Evolutionary conservation across 2,888 invertebrate genomes (phyloP), one percentile per base, ranked within the genome.

Genomic region (Merodon equestris): DNA sequence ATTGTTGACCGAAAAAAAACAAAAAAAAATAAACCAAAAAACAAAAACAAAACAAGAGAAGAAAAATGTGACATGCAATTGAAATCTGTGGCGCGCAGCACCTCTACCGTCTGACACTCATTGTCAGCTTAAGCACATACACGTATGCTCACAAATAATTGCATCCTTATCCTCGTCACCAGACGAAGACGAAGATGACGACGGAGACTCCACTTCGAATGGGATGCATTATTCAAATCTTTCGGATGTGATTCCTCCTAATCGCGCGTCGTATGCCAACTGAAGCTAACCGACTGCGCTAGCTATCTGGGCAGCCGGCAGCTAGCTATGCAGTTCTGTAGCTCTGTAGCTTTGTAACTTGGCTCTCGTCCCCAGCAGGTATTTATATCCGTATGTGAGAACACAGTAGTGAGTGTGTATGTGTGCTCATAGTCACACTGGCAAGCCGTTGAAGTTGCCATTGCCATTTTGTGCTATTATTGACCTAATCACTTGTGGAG

Each of bases 401-500:
- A 27, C 18, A 40, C 57, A 58, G 61, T 48, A 63, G 66, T 9
- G 38, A 48, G 42, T 50, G 38, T 56, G 17, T 68, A 13, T 42
- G 44, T 7, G 53, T 66, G 14, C 19, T 14, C 60, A 67, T 67
- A 64, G 66, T 48, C 10, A n/a, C n/a, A n/a, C 40, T 40, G n/a
- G n/a, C 60, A 61, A 75, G 67, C 81, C 82, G 76, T 76, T 83
- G 81, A 76, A 83, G 72, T 73, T 83, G 83, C 83, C 84, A 83
- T 83, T 85, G 84, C 83, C 83, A 85, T 84, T 83, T 84, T 86
- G 85, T 86, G 84, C 84, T 86, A 87, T 87, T 87, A 86, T 87
- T 87, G 87, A 87, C 87, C 87, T 87, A 87, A 87, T 87, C 87
- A 87, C 87, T 87, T 87, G 87, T 87, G 85, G 87, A 87, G 87